These are phyloP conservation scores for Armadillidium nasatum DNA, from an alignment of 1,140 invertebrate genomes.

Conservation along the genomic window DNA sequence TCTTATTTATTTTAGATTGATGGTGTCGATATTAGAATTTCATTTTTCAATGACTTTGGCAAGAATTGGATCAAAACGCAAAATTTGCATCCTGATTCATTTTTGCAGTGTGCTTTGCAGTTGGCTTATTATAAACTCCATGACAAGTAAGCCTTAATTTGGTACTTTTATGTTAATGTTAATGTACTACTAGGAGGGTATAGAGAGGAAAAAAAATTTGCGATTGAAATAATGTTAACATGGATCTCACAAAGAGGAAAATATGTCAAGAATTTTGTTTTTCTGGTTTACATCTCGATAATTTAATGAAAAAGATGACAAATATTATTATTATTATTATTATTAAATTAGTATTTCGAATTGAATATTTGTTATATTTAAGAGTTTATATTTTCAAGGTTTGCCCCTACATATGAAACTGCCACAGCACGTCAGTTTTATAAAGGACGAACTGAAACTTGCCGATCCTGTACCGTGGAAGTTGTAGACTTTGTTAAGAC, in stretches of 20 bases:
- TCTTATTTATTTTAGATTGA: slow-evolving; percentile 50
- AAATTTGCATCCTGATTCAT: slow-evolving; percentile 59
- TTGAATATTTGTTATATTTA: too few relatives aligned
- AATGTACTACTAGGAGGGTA: too few relatives aligned
- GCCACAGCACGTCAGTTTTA: slow-evolving; percentile 94
- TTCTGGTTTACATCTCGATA: background rate
- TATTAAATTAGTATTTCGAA: too few relatives aligned
- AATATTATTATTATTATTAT: background rate
- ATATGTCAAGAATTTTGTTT: background rate
- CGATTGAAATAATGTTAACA: too few relatives aligned
- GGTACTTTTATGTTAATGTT: background rate
- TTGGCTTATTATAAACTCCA: slow-evolving; percentile 58
- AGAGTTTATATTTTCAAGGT: slow-evolving; percentile 20
- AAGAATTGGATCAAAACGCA: slow-evolving; percentile 54
- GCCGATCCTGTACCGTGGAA: slow-evolving; percentile 89
- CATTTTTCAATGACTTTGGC: slow-evolving; percentile 55
- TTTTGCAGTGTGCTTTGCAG: slow-evolving; percentile 62
- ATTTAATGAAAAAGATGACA: background rate
- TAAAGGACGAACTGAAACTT: slow-evolving; percentile 95
- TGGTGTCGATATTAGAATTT: slow-evolving; percentile 48
- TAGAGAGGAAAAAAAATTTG: too few relatives aligned
- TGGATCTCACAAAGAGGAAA: background rate
- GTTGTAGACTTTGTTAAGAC: slow-evolving; percentile 82
- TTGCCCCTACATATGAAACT: slow-evolving; percentile 94
- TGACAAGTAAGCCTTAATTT: slow-evolving; percentile 47